A percentile compares a stretch with the other conserved stretches of the same genome.
Evolutionary conservation across 1,140 invertebrate species (phyloP).

Genomic region (Andricus grossulariae): DNA sequence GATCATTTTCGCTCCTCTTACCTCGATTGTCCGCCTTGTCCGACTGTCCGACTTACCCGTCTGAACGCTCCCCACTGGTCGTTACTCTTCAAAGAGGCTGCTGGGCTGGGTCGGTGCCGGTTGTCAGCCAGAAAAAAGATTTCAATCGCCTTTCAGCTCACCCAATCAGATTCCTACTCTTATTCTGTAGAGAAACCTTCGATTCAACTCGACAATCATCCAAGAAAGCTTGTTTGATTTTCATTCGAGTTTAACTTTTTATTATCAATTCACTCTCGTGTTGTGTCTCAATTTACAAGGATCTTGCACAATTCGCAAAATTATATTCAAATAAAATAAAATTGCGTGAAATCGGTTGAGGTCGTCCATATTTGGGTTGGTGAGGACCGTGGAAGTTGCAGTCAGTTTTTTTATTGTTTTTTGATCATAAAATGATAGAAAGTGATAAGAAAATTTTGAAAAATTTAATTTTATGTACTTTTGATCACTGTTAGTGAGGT

Average conservation of each 20-base stretch:
- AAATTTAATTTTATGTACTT: too few relatives aligned
- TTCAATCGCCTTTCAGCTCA: conserved; percentile 44
- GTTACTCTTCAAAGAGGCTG: conserved; percentile 37
- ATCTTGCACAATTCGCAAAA: too few relatives aligned
- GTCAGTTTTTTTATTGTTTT: too few relatives aligned
- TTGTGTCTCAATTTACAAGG: too few relatives aligned
- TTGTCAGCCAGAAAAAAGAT: conserved; percentile 48
- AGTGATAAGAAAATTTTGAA: too few relatives aligned
- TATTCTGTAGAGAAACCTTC: conserved; percentile 27
- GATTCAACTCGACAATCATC: conserved; percentile 22
- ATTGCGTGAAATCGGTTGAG: too few relatives aligned
- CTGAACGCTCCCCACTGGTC: conserved; percentile 39
- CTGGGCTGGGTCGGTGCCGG: conserved; percentile 26
- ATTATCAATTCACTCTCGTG: not conserved
- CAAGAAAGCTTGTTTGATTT: conserved; percentile 15
- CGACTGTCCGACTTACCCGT: too few relatives aligned
- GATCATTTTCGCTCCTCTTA: conserved; percentile 31
- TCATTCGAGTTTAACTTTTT: conserved; percentile 9
- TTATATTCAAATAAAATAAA: too few relatives aligned
- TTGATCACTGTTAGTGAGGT: too few relatives aligned
- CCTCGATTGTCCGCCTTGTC: conserved; percentile 27
- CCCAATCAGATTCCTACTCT: conserved; percentile 20
- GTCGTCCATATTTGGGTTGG: too few relatives aligned
- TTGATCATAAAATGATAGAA: too few relatives aligned
- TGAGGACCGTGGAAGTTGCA: too few relatives aligned